These are phyloP conservation scores for Festucalex cinctus DNA, from an alignment of 2,113 vertebrate species.

Conservation along the genomic window DNA sequence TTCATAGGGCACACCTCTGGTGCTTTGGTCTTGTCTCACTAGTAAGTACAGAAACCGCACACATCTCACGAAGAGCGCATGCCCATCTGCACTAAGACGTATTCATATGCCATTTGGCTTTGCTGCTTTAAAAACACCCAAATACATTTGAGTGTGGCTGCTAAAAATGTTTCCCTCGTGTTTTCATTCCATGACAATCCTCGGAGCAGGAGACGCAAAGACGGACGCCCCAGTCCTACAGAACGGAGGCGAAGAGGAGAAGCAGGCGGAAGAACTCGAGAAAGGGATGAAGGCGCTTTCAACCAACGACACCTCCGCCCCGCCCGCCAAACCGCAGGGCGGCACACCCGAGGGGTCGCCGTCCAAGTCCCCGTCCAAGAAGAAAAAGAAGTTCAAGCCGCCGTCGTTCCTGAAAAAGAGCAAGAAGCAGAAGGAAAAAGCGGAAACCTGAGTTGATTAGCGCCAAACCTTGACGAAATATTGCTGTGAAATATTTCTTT, in stretches of 20 bases:
- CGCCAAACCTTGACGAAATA: slow-evolving; percentile 48
- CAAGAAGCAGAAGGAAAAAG: slow-evolving; percentile 94
- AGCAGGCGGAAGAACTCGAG: slow-evolving; percentile 71
- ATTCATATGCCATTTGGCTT: slow-evolving; percentile 35
- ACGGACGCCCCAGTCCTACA: slow-evolving; percentile 65
- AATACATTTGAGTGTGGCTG: background rate
- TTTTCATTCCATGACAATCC: slow-evolving; percentile 5
- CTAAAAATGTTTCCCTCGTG: slow-evolving; percentile 8
- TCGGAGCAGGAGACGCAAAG: slow-evolving; percentile 61
- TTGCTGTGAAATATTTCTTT: slow-evolving; percentile 43
- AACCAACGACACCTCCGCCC: slow-evolving; percentile 75
- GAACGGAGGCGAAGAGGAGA: slow-evolving; percentile 83
- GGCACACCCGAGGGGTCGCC: slow-evolving; percentile 90
- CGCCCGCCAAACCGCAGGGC: slow-evolving; percentile 67
- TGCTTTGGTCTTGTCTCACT: slow-evolving; percentile 83
- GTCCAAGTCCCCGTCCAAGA: slow-evolving; percentile 96
- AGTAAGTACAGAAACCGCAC: slow-evolving; percentile 83
- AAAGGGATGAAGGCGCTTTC: slow-evolving; percentile 80
- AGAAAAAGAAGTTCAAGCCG: slow-evolving; percentile 99
- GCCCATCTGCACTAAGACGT: slow-evolving; percentile 36
- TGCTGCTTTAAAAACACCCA: slow-evolving; percentile 13
- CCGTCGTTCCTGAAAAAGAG: slow-evolving; percentile 97
- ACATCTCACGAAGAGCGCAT: slow-evolving; percentile 51
- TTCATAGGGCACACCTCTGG: slow-evolving; percentile 79
- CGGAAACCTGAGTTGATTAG: slow-evolving; percentile 78